Conservation (phyloP, 2,888 invertebrate genomes). For the Brenthis ino region DNA sequence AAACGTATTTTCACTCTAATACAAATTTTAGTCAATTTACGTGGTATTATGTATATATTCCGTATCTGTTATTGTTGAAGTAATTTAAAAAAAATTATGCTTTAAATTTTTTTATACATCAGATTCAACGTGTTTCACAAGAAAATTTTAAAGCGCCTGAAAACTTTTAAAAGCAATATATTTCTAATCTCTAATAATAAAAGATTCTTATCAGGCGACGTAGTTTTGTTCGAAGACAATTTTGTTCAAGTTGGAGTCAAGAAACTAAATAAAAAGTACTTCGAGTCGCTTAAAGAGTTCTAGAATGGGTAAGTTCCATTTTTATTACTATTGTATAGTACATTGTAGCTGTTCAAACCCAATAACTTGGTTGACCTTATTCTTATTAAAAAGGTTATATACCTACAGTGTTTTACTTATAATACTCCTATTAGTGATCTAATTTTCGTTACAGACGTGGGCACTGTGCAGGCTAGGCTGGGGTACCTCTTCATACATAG, state of each 20-base stretch:
- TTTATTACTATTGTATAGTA: constrained; percentile 1
- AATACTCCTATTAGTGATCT: no score
- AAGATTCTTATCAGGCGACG: constrained; percentile 2
- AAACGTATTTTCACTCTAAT: neutral
- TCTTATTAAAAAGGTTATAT: neutral
- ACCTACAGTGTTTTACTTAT: no score
- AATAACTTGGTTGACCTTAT: neutral
- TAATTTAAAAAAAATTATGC: neutral
- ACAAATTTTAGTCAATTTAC: no score
- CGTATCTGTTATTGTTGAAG: neutral
- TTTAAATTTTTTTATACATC: neutral
- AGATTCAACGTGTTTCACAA: neutral
- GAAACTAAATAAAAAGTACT: constrained; percentile 16
- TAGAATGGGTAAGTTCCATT: neutral
- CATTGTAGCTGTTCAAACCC: neutral
- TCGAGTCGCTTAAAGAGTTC: constrained; percentile 3
- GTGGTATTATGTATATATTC: no score
- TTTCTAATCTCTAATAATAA: constrained; percentile 10
- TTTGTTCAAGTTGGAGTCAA: constrained; percentile 10
- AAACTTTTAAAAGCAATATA: neutral
- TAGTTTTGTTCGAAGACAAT: neutral
- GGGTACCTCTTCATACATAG: no score
- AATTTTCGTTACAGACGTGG: no score
- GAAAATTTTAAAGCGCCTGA: neutral
- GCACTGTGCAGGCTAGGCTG: no score